Base-by-base conservation (phyloP, 2,797 vertebrate genomes). In the Cyprinella venusta region DNA sequence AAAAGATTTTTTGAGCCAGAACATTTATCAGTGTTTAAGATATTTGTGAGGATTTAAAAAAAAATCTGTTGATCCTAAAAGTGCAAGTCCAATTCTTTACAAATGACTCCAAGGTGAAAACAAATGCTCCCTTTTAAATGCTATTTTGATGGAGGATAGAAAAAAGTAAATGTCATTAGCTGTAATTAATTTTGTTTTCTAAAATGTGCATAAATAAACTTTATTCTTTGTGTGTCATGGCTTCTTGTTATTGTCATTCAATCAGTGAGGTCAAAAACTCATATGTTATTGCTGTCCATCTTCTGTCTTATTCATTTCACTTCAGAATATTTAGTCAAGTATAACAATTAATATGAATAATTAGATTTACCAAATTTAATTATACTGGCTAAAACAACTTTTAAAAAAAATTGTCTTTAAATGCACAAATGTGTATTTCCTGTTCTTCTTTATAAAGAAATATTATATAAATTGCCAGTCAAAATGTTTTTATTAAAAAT, bases 121-220 rank as follows among this genome's bases (percentile, higher is more conserved):
- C 42, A 80, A 30, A 63, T 21, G 26, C 61, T 65, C 61, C 30
- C 42, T 65, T 78, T 65, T 48, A 21, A 30, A 38, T 54, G 65
- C 6, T 74, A 45, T 50, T 67, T 56, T 56, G 72, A 30, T 24
- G 52, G 6, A 64, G 59, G 13, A 78, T 16, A n/a, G 45, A 19
- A 70, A 52, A 3, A 65, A 7, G 65, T 10, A 12, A 75, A 56
- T 19, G 40, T 16, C 75, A 19, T 80, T 70, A 78, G 38, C 79
- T 81, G 15, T 50, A 67, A 86, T 86, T 82, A 77, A 86, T 86
- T 83, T 86, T 82, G 65, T 85, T 74, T 85, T 40, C 61, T 76
- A 50, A 48, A 42, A 74, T 61, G 24, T 81, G 77, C 75, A 68
- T 79, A 77, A 88, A 87, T 87, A 87, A 88, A 88, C 33, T 21